Base-by-base conservation (phyloP, 1,140 invertebrate species). In the Drosophila virilis region DNA sequence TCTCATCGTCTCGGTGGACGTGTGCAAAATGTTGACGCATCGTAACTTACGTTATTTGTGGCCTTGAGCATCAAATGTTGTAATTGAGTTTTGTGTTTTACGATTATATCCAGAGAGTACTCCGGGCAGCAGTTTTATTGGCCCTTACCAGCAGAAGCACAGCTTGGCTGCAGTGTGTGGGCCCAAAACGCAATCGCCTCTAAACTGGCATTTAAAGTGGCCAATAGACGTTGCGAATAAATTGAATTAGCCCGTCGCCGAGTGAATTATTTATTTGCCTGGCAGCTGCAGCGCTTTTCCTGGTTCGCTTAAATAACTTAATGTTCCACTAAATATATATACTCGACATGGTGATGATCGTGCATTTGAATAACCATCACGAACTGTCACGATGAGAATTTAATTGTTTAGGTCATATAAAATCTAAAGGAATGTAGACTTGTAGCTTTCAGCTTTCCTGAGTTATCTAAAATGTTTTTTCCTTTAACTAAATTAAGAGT, bases 1-100 rank as follows among this genome's bases (percentile, higher is more conserved):
- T 48, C 42, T 46, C 42, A 9, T 35, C 22, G 28, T 54, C n/a
- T 17, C 35, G n/a, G 48, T 59, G 54, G 55, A 65, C 46, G 74
- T 64, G 64, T 60, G 48, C 54, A 80, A 88, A 89, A 74, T 89
- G 83, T 89, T 89, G 84, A 89, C 85, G 84, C 77, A 89, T 90
- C 85, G 80, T 89, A 89, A 89, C 85, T 78, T 90, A 59, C 64
- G 77, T 90, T 84, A 85, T 88, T 88, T 88, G 85, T 89, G 84
- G 84, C 84, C 84, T 89, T 89, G 80, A 89, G 84, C 84, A 78
- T 70, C 84, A 89, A 89, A 89, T 73, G 84, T 76, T 88, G 84
- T 89, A 89, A 89, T 89, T 89, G 84, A 90, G 84, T 89, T 89
- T 86, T 88, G 77, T 89, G 80, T 89, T 89, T 89, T 89, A 89